Base-by-base conservation (phyloP, 2,888 invertebrate species). In the Cephus spinipes region DNA sequence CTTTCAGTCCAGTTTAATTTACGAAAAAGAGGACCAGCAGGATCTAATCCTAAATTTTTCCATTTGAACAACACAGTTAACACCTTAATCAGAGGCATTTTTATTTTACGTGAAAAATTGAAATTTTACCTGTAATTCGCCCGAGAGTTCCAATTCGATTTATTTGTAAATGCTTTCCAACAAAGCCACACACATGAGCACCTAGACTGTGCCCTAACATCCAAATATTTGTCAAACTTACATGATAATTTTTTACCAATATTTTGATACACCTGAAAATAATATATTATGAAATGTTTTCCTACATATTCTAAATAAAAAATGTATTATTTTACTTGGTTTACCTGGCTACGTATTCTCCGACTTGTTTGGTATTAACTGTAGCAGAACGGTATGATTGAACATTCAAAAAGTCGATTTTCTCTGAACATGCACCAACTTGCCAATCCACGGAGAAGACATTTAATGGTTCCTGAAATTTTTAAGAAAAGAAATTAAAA, bases 171-270 rank as follows among this genome's bases (percentile, higher is more conserved):
- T 31, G n/a, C 71, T 78, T 74, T 3, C 75, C 78, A 35, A 74
- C 73, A 55, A 78, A 78, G 68, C 78, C 78, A 12, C 74, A 74
- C 11, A 74, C 74, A 15, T 78, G 78, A 11, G 78, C 78, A 71
- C 78, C 78, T 1, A 78, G 34, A 69, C 78, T 78, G 73, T 78
- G 78, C 1, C 78, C 78, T 11, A 78, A 69, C 68, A 78, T 40
- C 74, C 74, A 75, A 15, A 78, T 12, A 23, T 75, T 71, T 33
- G 75, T 55, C 34, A 71, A 33, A 1, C 11, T 33, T n/a, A 77
- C 36, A 23, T 73, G 69, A 35, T 77, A 74, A n/a, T 71, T n/a
- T n/a, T 78, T 34, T 15, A 78, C 75, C 31, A 78, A 69, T n/a
- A 3, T 74, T 36, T 75, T 40, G 33, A 78, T 75, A 74, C 69